Evolutionary conservation across 2,888 invertebrate genomes (phyloP).

Genomic region (Hymenopus coronatus): DNA sequence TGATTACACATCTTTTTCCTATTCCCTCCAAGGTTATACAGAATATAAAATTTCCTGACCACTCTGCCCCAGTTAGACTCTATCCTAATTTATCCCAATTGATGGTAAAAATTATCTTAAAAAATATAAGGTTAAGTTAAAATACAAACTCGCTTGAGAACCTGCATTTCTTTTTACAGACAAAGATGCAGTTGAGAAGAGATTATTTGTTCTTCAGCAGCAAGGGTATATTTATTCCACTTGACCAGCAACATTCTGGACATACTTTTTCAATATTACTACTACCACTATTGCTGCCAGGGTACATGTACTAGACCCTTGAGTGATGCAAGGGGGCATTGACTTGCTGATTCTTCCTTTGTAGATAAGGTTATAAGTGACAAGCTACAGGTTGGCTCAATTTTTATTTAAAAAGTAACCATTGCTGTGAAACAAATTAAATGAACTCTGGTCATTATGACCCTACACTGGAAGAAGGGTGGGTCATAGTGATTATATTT

Average conservation of each 20-base stretch:
- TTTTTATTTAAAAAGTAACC: neutral
- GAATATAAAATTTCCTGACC: no score
- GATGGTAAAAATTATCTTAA: no score
- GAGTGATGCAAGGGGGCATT: neutral
- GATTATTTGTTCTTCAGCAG: slow-evolving; percentile 79
- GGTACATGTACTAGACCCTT: neutral
- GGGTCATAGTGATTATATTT: neutral
- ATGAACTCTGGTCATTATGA: neutral
- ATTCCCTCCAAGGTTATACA: no score
- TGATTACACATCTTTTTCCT: no score
- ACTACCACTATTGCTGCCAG: neutral
- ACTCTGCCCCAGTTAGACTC: no score
- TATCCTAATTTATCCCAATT: no score
- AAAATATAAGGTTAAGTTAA: no score
- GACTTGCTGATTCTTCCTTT: neutral
- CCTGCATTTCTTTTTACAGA: slow-evolving; percentile 57
- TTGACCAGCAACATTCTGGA: slow-evolving; percentile 28
- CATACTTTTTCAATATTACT: neutral
- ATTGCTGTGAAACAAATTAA: neutral
- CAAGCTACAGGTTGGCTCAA: neutral
- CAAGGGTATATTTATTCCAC: slow-evolving; percentile 64
- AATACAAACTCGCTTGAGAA: neutral
- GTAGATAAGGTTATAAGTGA: neutral
- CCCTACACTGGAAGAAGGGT: neutral
- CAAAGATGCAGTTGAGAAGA: slow-evolving; percentile 94